Evolutionary conservation across 2,888 invertebrate species (phyloP).

Genomic region (Acrocera orbiculus): DNA sequence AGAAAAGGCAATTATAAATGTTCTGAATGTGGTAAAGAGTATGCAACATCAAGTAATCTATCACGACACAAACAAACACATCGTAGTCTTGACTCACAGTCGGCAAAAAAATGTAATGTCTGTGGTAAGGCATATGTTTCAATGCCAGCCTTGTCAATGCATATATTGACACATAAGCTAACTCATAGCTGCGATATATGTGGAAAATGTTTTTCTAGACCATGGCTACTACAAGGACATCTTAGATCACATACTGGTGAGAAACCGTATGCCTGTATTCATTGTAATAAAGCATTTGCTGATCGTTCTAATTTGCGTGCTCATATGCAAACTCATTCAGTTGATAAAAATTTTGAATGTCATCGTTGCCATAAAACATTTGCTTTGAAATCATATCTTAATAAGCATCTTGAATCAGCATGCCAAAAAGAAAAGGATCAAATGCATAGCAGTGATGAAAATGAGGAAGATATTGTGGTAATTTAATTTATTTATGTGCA

Average conservation of each 20-base stretch:
- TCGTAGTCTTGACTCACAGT: conserved; percentile 81
- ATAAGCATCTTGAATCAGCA: conserved; percentile 85
- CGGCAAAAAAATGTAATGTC: conserved; percentile 86
- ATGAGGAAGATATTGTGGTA: background rate
- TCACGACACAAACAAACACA: conserved; percentile 86
- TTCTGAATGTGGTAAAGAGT: conserved; percentile 75
- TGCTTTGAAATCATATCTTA: conserved; percentile 86
- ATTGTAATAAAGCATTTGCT: conserved; percentile 87
- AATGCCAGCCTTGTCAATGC: conserved; percentile 95
- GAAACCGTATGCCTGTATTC: conserved; percentile 85
- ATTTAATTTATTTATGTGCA: no score
- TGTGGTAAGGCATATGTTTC: conserved; percentile 95
- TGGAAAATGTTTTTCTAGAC: conserved; percentile 85
- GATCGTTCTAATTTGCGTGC: conserved; percentile 86
- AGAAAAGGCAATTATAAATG: conserved; percentile 45
- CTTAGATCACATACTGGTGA: conserved; percentile 82
- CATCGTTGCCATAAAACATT: conserved; percentile 74
- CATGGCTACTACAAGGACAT: conserved; percentile 83
- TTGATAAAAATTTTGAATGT: conserved; percentile 79
- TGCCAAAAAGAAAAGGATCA: conserved; percentile 42
- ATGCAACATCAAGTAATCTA: conserved; percentile 79
- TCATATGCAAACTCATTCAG: conserved; percentile 88
- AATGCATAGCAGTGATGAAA: background rate
- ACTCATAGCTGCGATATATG: conserved; percentile 84
- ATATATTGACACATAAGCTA: conserved; percentile 79